Evolutionary conservation across 2,888 invertebrate species (phyloP).

Genomic region (Ectemnius continuus): DNA sequence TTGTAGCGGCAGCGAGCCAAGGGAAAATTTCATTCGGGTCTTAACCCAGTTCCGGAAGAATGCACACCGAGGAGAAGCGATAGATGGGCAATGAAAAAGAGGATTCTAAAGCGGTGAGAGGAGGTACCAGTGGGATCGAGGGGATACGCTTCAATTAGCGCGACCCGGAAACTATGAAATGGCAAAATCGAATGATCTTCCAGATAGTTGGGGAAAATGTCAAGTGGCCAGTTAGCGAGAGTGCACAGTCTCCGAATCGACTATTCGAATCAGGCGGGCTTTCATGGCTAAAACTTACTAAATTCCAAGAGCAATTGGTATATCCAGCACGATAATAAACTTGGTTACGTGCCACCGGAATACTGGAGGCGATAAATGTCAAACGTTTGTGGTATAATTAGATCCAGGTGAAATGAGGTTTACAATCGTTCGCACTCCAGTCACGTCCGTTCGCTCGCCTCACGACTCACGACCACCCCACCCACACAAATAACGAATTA

Average conservation of each 20-base stretch:
- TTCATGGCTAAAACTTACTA: neutral
- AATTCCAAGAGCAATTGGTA: neutral
- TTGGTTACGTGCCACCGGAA: neutral
- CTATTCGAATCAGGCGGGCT: neutral
- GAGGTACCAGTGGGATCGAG: too few relatives aligned
- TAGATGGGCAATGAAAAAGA: too few relatives aligned
- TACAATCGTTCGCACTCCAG: neutral
- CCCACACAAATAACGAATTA: too few relatives aligned
- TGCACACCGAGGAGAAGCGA: conserved; percentile 29
- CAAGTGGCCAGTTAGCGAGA: neutral
- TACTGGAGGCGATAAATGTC: conserved; percentile 10
- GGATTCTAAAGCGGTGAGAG: too few relatives aligned
- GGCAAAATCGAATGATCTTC: neutral
- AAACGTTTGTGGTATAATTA: conserved; percentile 9
- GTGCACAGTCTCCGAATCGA: neutral
- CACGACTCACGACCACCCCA: too few relatives aligned
- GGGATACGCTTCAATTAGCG: too few relatives aligned
- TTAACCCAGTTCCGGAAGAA: conserved; percentile 64
- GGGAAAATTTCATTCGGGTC: conserved; percentile 58
- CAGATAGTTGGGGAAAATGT: neutral
- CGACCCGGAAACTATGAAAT: too few relatives aligned
- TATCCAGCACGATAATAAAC: neutral
- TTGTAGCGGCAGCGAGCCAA: conserved; percentile 21
- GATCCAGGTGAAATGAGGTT: neutral
- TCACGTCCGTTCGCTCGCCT: too few relatives aligned